Evolutionary conservation across 2,888 invertebrate genomes (phyloP).

Genomic region (Eupsilia transversa): DNA sequence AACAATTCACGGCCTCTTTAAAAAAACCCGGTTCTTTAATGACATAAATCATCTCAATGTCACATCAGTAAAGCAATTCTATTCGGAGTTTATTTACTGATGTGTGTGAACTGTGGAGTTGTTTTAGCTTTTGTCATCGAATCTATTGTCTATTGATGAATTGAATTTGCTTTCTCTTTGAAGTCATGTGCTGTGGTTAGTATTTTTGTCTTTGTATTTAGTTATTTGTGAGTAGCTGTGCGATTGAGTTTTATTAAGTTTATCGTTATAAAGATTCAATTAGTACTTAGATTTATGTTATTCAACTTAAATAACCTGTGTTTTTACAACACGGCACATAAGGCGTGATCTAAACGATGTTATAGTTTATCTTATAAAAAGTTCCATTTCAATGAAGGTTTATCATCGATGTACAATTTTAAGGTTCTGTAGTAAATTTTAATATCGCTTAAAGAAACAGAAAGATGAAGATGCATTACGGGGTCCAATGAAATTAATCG

Average conservation of each 20-base stretch:
- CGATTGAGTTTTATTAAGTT: not conserved
- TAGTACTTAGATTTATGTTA: not conserved
- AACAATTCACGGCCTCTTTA: too few species aligned
- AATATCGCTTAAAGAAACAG: not conserved
- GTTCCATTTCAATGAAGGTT: not conserved
- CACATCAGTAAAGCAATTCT: too few species aligned
- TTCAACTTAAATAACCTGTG: not conserved
- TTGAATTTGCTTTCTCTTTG: not conserved
- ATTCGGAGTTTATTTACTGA: conserved; percentile 3
- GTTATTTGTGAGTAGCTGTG: not conserved
- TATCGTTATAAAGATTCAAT: not conserved
- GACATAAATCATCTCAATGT: too few species aligned
- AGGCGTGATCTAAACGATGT: not conserved
- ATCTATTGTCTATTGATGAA: not conserved
- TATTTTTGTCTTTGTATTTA: not conserved
- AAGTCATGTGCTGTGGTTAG: too few species aligned
- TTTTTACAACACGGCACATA: not conserved
- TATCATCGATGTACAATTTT: not conserved
- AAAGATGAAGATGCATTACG: not conserved
- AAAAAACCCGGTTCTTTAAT: too few species aligned
- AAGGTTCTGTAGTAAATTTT: not conserved
- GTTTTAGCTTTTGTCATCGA: not conserved
- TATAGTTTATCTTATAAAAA: not conserved
- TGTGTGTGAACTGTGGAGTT: not conserved
- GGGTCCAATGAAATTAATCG: not conserved